Percentiles rank a stretch among this genome's conserved stretches.
Conservation (phyloP, 2,113 vertebrate genomes). For the Calyptomena viridis region DNA sequence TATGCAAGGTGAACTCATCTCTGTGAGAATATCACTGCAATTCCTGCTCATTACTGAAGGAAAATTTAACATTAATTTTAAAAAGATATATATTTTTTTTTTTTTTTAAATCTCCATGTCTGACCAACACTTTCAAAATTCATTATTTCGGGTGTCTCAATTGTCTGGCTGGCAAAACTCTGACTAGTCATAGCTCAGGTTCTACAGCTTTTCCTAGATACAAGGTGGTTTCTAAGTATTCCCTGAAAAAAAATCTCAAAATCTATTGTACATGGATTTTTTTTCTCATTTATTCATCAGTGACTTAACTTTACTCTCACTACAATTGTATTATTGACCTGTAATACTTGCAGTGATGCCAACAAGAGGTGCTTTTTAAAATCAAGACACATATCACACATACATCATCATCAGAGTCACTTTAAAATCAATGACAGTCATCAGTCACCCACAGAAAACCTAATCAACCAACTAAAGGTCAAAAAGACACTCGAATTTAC, state of each 20-base stretch:
- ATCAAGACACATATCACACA: neutral
- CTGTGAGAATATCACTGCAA: neutral
- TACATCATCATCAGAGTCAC: neutral
- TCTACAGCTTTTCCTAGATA: neutral
- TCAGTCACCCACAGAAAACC: conserved; percentile 21
- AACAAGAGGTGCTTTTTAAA: neutral
- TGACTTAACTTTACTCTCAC: neutral
- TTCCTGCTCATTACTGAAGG: neutral
- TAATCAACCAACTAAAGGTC: conserved; percentile 11
- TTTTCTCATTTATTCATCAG: neutral
- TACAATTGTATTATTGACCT: neutral
- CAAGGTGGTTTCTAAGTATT: neutral
- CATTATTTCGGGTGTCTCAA: neutral
- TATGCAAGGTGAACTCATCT: neutral
- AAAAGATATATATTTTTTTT: too few relatives aligned
- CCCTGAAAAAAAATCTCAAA: neutral
- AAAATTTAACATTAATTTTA: neutral
- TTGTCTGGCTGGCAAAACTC: neutral
- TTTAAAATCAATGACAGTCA: conserved; percentile 30
- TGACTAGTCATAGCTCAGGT: neutral
- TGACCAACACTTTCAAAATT: neutral
- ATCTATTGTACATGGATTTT: neutral
- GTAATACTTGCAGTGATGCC: neutral
- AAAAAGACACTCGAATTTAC: neutral
- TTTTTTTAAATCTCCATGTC: neutral